Base-by-base conservation (phyloP, 2,797 vertebrate genomes). In the Megaceryle alcyon region DNA sequence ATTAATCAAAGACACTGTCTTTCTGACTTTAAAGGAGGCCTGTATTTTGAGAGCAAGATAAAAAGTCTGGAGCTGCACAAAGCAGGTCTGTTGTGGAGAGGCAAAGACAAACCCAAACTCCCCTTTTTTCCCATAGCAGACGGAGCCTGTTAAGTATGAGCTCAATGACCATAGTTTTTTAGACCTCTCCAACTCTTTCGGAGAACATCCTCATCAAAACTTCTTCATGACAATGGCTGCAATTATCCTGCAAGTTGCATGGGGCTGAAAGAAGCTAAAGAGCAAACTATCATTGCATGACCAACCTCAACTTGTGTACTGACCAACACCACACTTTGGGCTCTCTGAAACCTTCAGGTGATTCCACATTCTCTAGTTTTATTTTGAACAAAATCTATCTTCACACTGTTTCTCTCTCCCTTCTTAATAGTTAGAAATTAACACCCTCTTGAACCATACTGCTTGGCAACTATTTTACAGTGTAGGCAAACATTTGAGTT, bases 401-500 rank as follows among this genome's bases (percentile, higher is more conserved):
- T 84, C 90, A 61, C 39, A 33, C 51, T 33, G 48, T 44, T 93
- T 76, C 54, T 90, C 66, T 43, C 10, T 94, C 70, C 28, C 63
- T 86, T 84, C 46, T 88, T 92, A 93, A 86, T 11, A 86, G 81
- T 37, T 78, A 88, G 79, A 92, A 94, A 90, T 65, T 41, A 91
- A 91, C 26, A 77, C 1, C 5, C 46, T 94, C 82, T 88, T 72
- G 93, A 94, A 86, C 63, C 77, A 70, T 70, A 28, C 25, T 44
- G 21, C 71, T 86, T 93, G 79, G 87, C 60, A 95, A 70, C 43
- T 91, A 33, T 69, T 92, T 91, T 84, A 82, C 59, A 77, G 51
- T 23, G 59, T 56, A 96, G 59, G 68, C 70, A 96, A 95, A 86
- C 73, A 76, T 68, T 64, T 60, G 48, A 93, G 81, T 85, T 96